These are phyloP conservation scores for Sylvia atricapilla DNA, from an alignment of 2,113 vertebrate species.

Conservation along the genomic window DNA sequence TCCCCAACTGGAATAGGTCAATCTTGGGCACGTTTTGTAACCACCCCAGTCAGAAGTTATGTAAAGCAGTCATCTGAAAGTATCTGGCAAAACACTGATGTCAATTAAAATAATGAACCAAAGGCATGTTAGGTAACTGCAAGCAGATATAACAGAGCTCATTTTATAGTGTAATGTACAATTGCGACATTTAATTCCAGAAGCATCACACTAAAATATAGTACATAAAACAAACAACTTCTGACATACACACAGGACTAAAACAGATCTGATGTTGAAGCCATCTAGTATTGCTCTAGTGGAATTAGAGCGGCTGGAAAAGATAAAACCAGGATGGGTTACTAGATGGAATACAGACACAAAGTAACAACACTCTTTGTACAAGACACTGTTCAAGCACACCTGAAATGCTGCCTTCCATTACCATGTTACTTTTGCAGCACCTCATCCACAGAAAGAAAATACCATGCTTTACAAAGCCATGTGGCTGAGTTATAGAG, in stretches of 20 bases:
- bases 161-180: neutral
- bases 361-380: neutral
- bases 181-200: neutral
- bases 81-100: neutral
- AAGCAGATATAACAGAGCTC: neutral
- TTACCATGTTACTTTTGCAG: neutral
- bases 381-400: neutral
- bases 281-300: neutral
- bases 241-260: neutral
- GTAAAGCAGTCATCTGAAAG: neutral
- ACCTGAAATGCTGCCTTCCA: neutral
- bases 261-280: slow-evolving; percentile 1
- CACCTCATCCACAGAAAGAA: neutral
- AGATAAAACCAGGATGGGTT: neutral
- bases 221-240: neutral
- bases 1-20: neutral
- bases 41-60: neutral
- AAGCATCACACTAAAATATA: neutral
- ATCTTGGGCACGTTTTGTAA: neutral
- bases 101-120: neutral
- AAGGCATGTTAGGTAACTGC: neutral
- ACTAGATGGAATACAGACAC: neutral
- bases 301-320: neutral
- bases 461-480: neutral
- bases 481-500: neutral